A percentile compares a stretch with the other conserved stretches of the same genome.
These are phyloP conservation scores for Aix galericulata DNA, from an alignment of 2,113 vertebrate species.

Conservation along the genomic window DNA sequence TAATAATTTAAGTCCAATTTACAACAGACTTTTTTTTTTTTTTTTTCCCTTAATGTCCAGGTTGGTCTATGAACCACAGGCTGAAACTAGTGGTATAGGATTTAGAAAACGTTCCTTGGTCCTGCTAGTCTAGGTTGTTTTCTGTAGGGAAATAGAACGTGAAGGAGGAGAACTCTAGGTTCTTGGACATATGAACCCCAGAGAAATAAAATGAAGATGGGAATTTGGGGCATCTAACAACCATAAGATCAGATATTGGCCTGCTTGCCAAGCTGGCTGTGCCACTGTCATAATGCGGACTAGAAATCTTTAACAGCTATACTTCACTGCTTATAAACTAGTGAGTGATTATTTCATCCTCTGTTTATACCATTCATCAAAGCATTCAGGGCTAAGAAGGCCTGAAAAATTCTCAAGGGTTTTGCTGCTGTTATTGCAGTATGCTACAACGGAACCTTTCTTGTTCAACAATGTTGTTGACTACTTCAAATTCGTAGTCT, in stretches of 20 bases:
- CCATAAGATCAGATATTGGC: neutral
- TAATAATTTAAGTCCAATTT: neutral
- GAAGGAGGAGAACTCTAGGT: neutral
- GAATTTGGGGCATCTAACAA: neutral
- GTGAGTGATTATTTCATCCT: slow-evolving; percentile 22
- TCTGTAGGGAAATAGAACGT: neutral
- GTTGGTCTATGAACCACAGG: neutral
- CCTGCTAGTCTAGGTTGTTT: neutral
- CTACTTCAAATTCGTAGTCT: neutral
- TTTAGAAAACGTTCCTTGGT: neutral
- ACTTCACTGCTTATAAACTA: slow-evolving; percentile 18
- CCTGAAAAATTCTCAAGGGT: slow-evolving; percentile 23
- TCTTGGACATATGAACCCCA: neutral
- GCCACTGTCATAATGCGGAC: neutral
- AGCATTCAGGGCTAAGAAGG: neutral
- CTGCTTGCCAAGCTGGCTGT: slow-evolving; percentile 4
- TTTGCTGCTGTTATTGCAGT: slow-evolving; percentile 28
- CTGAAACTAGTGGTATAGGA: neutral
- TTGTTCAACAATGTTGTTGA: neutral
- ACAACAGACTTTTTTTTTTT: neutral
- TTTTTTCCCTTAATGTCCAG: neutral
- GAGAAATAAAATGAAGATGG: neutral
- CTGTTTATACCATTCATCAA: slow-evolving; percentile 18
- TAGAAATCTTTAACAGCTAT: slow-evolving; percentile 7
- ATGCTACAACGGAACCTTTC: neutral